Evolutionary conservation across 2,113 vertebrate genomes (phyloP).

Genomic region (Meles meles): DNA sequence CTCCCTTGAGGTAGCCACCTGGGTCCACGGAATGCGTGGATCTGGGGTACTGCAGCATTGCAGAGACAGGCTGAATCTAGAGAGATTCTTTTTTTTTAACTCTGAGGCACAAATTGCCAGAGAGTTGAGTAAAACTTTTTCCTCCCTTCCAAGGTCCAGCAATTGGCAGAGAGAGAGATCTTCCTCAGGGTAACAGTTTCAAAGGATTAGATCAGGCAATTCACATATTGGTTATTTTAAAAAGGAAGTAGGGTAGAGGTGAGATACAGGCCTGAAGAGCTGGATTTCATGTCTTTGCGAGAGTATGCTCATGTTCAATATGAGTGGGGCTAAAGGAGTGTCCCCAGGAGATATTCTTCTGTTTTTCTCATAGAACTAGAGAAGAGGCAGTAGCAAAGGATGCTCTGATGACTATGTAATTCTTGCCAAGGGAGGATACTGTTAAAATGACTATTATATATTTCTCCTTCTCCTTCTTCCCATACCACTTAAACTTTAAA

Average conservation of each 20-base stretch:
- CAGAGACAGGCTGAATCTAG: not conserved
- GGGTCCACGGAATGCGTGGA: not conserved
- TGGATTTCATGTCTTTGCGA: not conserved
- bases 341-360: not conserved
- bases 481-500: not conserved
- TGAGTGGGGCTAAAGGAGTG: not conserved
- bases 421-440: not conserved
- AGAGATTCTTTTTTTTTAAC: not conserved
- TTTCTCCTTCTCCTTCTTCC: not conserved
- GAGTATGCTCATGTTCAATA: not conserved
- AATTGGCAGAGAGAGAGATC: not conserved
- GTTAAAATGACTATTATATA: not conserved
- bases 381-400: not conserved
- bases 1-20: not conserved
- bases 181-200: not conserved
- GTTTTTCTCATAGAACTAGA: not conserved
- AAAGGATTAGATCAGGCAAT: not conserved
- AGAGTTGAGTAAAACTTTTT: not conserved
- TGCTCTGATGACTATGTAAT: not conserved
- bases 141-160: not conserved
- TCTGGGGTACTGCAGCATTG: not conserved
- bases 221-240: not conserved
- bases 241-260: not conserved
- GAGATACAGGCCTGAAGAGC: not conserved
- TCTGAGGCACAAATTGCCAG: not conserved